These are phyloP conservation scores for Centropus bengalensis DNA, from an alignment of 2,113 vertebrate genomes.

Conservation along the genomic window DNA sequence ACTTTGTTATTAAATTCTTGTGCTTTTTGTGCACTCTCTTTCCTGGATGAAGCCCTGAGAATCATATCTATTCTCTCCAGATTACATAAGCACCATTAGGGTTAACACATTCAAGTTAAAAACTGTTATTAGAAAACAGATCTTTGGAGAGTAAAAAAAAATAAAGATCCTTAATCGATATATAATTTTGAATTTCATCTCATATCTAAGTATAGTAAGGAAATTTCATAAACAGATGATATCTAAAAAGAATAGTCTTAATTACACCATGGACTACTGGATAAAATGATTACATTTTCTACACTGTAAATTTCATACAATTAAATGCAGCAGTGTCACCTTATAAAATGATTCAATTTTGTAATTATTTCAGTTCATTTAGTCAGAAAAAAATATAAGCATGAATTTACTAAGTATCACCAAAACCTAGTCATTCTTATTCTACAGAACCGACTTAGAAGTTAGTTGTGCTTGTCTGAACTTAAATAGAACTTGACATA, in stretches of 20 bases:
- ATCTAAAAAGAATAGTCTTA: slow-evolving; percentile 77
- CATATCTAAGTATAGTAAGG: slow-evolving; percentile 57
- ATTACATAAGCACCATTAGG: slow-evolving; percentile 44
- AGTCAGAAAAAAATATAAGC: slow-evolving; percentile 78
- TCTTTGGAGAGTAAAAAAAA: slow-evolving; percentile 5
- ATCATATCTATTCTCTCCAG: slow-evolving; percentile 34
- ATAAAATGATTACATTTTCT: slow-evolving; percentile 82
- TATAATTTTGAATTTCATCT: slow-evolving; percentile 73
- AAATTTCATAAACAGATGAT: slow-evolving; percentile 75
- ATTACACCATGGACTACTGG: slow-evolving; percentile 77
- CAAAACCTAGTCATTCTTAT: slow-evolving; percentile 74
- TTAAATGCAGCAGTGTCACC: slow-evolving; percentile 79
- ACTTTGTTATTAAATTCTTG: slow-evolving; percentile 75
- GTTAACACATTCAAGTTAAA: slow-evolving; percentile 33
- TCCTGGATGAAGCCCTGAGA: slow-evolving; percentile 45
- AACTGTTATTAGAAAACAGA: slow-evolving; percentile 49
- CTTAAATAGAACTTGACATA: slow-evolving; percentile 80
- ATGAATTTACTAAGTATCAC: slow-evolving; percentile 78
- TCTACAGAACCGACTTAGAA: slow-evolving; percentile 64
- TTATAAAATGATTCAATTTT: slow-evolving; percentile 84
- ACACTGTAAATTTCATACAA: slow-evolving; percentile 80
- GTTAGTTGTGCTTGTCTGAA: slow-evolving; percentile 84
- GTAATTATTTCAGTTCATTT: slow-evolving; percentile 86
- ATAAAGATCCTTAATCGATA: slow-evolving; percentile 59
- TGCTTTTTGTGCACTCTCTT: slow-evolving; percentile 60